These are phyloP conservation scores for Xanthorhoe designata DNA, from an alignment of 2,888 invertebrate species.

Conservation along the genomic window DNA sequence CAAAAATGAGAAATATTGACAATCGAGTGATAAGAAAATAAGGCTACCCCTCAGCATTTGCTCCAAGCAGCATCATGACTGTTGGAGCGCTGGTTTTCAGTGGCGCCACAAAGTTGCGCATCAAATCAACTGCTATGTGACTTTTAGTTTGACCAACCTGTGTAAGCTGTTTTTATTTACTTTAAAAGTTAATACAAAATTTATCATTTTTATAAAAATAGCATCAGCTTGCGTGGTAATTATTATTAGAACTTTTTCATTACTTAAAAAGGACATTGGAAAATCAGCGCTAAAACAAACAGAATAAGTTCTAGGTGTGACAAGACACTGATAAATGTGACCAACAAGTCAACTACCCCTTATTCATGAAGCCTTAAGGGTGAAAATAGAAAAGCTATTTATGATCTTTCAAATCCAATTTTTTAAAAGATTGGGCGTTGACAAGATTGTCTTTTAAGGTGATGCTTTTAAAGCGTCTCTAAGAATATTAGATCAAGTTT, in stretches of 20 bases:
- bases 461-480: neutral
- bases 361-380: constrained; percentile 25
- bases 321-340: constrained; percentile 23
- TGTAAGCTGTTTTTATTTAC: no score
- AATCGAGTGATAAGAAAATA: no score
- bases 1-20: no score
- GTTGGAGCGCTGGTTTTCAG: no score
- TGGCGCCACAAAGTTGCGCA: no score
- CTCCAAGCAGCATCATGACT: no score
- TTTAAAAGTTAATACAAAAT: no score
- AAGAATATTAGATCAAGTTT: neutral
- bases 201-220: neutral
- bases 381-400: constrained; percentile 12
- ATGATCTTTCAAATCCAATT: constrained; percentile 12
- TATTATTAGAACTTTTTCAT: constrained; percentile 25
- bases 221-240: neutral
- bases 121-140: no score
- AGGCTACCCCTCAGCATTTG: no score
- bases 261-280: constrained; percentile 22
- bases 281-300: constrained; percentile 14
- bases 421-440: neutral
- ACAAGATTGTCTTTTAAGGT: neutral
- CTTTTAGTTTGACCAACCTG: no score
- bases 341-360: constrained; percentile 11
- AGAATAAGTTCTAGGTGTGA: constrained; percentile 17